These are phyloP conservation scores for Gopherus flavomarginatus DNA, from an alignment of 2,113 vertebrate genomes.

Conservation along the genomic window DNA sequence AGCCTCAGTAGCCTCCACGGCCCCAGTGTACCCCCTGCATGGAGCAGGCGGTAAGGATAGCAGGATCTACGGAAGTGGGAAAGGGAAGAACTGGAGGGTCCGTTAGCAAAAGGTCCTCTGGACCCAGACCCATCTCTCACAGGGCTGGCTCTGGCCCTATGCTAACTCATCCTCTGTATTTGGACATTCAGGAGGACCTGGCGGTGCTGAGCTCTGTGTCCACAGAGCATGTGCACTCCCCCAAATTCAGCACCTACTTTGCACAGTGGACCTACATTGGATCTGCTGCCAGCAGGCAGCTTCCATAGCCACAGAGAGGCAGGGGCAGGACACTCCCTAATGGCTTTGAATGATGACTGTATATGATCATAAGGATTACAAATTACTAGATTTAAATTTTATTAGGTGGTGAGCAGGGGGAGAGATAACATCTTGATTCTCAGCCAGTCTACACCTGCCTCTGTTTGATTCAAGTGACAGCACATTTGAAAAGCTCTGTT, in stretches of 20 bases:
- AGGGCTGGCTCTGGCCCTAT: neutral
- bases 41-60: neutral
- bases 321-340: neutral
- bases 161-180: neutral
- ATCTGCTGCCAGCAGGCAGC: neutral
- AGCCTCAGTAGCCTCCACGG: neutral
- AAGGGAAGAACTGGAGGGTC: neutral
- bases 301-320: neutral
- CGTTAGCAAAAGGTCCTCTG: neutral
- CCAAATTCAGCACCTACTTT: neutral
- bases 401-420: constrained; percentile 40
- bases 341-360: neutral
- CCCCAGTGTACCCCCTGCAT: neutral
- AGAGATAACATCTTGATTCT: constrained; percentile 59
- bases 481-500: neutral
- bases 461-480: neutral
- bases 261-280: neutral
- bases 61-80: neutral
- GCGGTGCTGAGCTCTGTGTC: neutral
- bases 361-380: constrained; percentile 12
- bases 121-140: neutral
- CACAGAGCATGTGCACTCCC: too few relatives aligned
- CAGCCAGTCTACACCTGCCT: constrained; percentile 32
- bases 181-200: neutral
- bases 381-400: constrained; percentile 15